Evolutionary conservation across 2,797 vertebrate species (phyloP).

Genomic region (Triplophysa bombifrons): DNA sequence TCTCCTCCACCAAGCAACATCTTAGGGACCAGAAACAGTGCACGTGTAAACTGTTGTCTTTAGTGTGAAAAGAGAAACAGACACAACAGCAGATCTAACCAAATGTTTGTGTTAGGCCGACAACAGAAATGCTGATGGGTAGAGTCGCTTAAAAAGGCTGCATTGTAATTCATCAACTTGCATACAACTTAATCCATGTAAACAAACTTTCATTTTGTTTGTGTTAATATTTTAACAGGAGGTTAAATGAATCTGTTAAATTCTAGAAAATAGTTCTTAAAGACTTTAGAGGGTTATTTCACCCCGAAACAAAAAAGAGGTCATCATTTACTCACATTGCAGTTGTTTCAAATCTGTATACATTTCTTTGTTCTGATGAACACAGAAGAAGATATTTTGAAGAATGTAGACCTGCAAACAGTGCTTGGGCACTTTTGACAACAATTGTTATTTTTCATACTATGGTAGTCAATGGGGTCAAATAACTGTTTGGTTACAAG

Average conservation of each 20-base stretch:
- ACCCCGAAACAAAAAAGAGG: accelerated
- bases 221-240: not conserved
- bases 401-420: no score
- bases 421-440: no score
- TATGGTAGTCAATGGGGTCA: no score
- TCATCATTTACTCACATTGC: no score
- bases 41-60: slow-evolving; percentile 34
- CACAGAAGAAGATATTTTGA: no score
- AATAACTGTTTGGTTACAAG: no score
- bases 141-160: slow-evolving; percentile 9
- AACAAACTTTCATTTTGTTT: slow-evolving; percentile 29
- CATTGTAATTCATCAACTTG: slow-evolving; percentile 34
- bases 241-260: no score
- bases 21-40: not conserved
- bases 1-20: slow-evolving; percentile 57
- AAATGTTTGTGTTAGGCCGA: slow-evolving; percentile 29
- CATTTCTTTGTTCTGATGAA: no score
- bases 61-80: slow-evolving; percentile 9
- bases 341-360: no score
- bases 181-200: slow-evolving; percentile 49
- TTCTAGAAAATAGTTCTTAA: no score
- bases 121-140: slow-evolving; percentile 26
- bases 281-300: no score
- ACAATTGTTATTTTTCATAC: no score
- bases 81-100: slow-evolving; percentile 10